Percentiles rank a stretch among this genome's conserved stretches.
phyloP scores from a whole-genome alignment of 2,113 vertebrate genomes.

The Lanius ludovicianus region DNA sequence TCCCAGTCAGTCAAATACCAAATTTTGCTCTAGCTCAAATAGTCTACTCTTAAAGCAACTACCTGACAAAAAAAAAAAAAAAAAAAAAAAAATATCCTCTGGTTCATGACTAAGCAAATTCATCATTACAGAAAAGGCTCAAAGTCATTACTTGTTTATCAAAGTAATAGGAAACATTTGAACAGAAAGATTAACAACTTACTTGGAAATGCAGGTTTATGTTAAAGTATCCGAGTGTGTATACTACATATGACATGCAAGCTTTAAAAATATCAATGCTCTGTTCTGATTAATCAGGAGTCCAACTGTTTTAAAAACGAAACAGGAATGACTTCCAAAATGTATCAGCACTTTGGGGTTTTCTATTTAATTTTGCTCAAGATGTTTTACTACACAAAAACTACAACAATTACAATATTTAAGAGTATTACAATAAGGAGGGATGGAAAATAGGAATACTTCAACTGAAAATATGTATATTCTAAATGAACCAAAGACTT shows the following conservation, averaged over 20 bases:
- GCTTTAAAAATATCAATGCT: slow-evolving; percentile 62
- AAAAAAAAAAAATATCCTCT: neutral
- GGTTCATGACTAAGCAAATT: slow-evolving; percentile 54
- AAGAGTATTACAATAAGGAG: slow-evolving; percentile 69
- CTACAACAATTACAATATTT: slow-evolving; percentile 74
- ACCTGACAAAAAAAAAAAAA: neutral
- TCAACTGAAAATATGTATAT: slow-evolving; percentile 64
- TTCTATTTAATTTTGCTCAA: slow-evolving; percentile 62
- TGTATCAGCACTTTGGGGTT: slow-evolving; percentile 53
- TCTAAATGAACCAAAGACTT: slow-evolving; percentile 60
- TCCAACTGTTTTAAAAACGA: slow-evolving; percentile 62
- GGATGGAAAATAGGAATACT: slow-evolving; percentile 67
- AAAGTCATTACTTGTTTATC: slow-evolving; percentile 47
- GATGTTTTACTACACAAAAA: slow-evolving; percentile 73
- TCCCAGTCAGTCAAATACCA: slow-evolving; percentile 43
- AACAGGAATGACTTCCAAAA: slow-evolving; percentile 67
- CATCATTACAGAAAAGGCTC: slow-evolving; percentile 66
- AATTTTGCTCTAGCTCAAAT: slow-evolving; percentile 56
- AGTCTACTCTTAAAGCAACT: slow-evolving; percentile 60
- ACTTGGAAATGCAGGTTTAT: slow-evolving; percentile 63
- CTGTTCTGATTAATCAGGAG: slow-evolving; percentile 62
- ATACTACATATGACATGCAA: slow-evolving; percentile 67
- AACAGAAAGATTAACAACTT: slow-evolving; percentile 61
- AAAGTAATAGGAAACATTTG: slow-evolving; percentile 62
- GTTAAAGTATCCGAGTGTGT: slow-evolving; percentile 58